Percentiles rank a stretch among this genome's conserved stretches.
These are phyloP conservation scores for Oplegnathus fasciatus DNA, from an alignment of 2,113 vertebrate species.

Conservation along the genomic window DNA sequence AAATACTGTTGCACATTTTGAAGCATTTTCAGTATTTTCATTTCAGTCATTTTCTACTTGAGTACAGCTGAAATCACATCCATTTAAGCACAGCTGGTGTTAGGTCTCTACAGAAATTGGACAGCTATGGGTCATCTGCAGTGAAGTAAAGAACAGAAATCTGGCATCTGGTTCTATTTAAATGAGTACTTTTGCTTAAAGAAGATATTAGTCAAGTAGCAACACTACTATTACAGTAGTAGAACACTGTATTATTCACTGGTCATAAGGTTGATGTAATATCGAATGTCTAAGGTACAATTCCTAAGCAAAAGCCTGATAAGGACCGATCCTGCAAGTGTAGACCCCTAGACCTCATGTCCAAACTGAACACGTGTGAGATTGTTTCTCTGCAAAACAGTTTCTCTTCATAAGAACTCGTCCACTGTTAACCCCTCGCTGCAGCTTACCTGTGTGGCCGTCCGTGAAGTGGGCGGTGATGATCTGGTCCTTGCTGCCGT, in stretches of 20 bases:
- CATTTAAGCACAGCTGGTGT: neutral
- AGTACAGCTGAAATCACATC: neutral
- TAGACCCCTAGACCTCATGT: neutral
- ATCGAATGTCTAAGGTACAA: neutral
- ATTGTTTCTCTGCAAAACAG: neutral
- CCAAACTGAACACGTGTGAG: neutral
- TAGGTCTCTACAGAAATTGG: no score
- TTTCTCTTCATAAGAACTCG: no score
- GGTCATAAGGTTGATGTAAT: neutral
- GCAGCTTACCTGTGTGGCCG: constrained; percentile 71
- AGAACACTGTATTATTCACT: neutral
- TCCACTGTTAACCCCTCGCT: neutral
- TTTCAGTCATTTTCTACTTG: neutral
- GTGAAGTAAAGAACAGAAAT: neutral
- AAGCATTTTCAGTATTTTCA: neutral
- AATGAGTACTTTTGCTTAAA: neutral
- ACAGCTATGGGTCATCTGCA: neutral
- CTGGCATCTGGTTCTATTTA: neutral
- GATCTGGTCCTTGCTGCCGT: constrained; percentile 76
- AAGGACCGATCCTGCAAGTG: neutral
- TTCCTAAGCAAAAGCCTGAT: neutral
- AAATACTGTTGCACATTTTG: no score
- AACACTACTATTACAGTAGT: neutral
- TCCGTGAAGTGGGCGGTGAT: constrained; percentile 76
- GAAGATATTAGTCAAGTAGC: neutral